Conservation (phyloP, 1,140 invertebrate species). For the Coenobita brevimanus region DNA sequence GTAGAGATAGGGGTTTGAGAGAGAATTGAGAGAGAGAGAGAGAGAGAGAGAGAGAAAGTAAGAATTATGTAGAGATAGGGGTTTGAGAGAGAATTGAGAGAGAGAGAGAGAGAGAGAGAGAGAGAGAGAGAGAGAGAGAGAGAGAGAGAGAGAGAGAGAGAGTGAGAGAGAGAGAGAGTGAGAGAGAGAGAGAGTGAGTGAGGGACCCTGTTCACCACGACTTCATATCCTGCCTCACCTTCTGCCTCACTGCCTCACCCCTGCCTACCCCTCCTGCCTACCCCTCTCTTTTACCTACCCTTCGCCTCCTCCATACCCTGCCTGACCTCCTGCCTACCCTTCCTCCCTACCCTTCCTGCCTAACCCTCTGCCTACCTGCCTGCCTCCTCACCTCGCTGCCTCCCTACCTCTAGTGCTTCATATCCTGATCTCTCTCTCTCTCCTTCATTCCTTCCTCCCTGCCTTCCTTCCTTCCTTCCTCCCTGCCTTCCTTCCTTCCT, state of each 20-base stretch:
- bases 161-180: too few relatives aligned
- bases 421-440: conserved; percentile 18
- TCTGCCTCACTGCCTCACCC: background rate
- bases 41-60: too few relatives aligned
- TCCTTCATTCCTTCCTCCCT: conserved; percentile 9
- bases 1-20: too few relatives aligned
- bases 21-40: too few relatives aligned
- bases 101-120: too few relatives aligned
- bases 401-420: background rate
- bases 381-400: background rate
- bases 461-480: background rate
- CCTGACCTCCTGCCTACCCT: conserved; percentile 10
- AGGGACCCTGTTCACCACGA: too few relatives aligned
- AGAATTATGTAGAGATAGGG: too few relatives aligned
- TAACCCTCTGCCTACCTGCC: background rate
- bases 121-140: too few relatives aligned
- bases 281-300: background rate
- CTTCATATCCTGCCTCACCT: background rate
- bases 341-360: conserved; percentile 4
- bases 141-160: too few relatives aligned
- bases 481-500: background rate
- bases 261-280: background rate
- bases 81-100: too few relatives aligned
- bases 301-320: conserved; percentile 1
- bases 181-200: too few relatives aligned